Evolutionary conservation across 2,797 vertebrate genomes (phyloP).

Genomic region (Phrynocephalus guinanensis): DNA sequence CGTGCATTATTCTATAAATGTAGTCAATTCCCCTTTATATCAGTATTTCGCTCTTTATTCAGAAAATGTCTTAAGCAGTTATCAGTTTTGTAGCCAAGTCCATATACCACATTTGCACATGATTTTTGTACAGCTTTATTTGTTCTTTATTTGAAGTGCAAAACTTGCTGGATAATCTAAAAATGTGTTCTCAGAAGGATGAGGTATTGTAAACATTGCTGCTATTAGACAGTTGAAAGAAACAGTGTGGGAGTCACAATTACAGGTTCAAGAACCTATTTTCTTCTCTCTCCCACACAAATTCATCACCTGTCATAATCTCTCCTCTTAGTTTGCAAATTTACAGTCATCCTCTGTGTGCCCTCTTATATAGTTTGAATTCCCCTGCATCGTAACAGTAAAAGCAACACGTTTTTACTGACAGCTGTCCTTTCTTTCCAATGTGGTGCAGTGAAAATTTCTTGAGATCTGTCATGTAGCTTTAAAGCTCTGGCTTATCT

Average conservation of each 20-base stretch:
- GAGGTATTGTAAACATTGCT: constrained; percentile 68
- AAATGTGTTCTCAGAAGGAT: constrained; percentile 57
- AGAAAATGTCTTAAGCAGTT: constrained; percentile 27
- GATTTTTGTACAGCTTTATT: not conserved
- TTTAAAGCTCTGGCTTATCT: not conserved
- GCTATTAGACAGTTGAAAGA: constrained; percentile 74
- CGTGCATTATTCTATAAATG: too few relatives aligned
- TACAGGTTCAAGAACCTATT: constrained; percentile 77
- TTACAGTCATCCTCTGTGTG: constrained; percentile 62
- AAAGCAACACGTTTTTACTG: constrained; percentile 13
- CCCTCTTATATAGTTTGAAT: constrained; percentile 55
- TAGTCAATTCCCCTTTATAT: constrained; percentile 30
- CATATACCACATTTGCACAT: not conserved
- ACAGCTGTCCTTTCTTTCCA: constrained; percentile 33
- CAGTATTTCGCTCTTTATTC: constrained; percentile 36
- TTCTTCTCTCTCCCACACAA: constrained; percentile 74
- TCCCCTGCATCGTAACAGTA: constrained; percentile 38
- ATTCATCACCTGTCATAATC: constrained; percentile 73
- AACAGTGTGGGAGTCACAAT: constrained; percentile 79
- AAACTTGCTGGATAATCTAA: constrained; percentile 54
- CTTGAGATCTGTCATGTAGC: not conserved
- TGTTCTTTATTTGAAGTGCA: constrained; percentile 50
- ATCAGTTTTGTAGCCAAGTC: not conserved
- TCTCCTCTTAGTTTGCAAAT: constrained; percentile 67
- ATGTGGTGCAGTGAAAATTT: not conserved